Base-by-base conservation (phyloP, 2,113 vertebrate genomes). In the Rafetus swinhoei region DNA sequence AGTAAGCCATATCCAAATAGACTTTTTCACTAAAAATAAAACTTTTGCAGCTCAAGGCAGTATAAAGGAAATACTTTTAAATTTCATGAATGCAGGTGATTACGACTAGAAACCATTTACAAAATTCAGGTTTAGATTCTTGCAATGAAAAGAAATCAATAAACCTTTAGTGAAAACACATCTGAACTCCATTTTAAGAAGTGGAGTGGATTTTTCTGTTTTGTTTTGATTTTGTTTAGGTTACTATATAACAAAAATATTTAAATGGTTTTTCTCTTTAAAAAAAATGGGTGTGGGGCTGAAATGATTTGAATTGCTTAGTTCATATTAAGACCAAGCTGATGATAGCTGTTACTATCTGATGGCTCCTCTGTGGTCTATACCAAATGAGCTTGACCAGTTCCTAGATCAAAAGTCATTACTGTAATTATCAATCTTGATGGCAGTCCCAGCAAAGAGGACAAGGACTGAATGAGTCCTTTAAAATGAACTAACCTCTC, bases 391-490 rank as follows among this genome's bases (percentile, higher is more conserved):
- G 85, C 88, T 83, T 82, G 62, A 95, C 27, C 84, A 91, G 54
- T 90, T 93, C 88, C 81, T 89, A 92, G 86, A 91, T 52, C 21
- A 92, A 89, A 96, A 95, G 80, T 39, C 82, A 53, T 87, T 81
- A 94, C 25, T 92, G 59, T 72, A 92, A 94, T 95, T 94, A 96
- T 80, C 82, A 87, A 91, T 84, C 86, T 80, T 95, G 77, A 90
- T 62, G 77, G 82, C 79, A 95, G 84, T 87, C 35, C 62, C 77
- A 94, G 92, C 57, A 84, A 87, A 95, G 94, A 95, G 89, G 80
- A 95, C 82, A 91, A 85, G 89, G 92, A 87, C 80, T 74, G 55
- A 93, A 95, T 2, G 12, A 95, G 69, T 50, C 69, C 22, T 9
- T 57, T 84, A 87, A 90, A 96, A 92, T 91, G 80, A 96, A 93